phyloP scores from a whole-genome alignment of 2,113 vertebrate genomes.

The Oncorhynchus mykiss region DNA sequence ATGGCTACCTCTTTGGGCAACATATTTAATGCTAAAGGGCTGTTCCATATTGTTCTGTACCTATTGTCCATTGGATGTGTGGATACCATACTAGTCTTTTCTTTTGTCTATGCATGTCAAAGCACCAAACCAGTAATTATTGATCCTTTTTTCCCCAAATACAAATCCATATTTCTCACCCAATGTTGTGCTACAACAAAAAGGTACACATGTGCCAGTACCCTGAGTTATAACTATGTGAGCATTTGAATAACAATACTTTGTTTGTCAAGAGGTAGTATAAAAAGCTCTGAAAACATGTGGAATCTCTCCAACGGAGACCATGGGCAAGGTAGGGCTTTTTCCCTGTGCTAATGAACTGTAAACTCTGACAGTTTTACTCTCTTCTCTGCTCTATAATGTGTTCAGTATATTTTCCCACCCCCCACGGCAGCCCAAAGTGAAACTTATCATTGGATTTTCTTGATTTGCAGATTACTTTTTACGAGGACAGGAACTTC shows the following conservation, averaged over 20 bases:
- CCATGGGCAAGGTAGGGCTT: constrained; percentile 77
- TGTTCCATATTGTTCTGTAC: constrained; percentile 74
- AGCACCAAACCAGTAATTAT: constrained; percentile 73
- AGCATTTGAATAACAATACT: constrained; percentile 78
- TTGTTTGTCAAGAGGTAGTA: constrained; percentile 73
- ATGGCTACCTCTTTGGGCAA: constrained; percentile 56
- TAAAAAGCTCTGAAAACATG: constrained; percentile 77
- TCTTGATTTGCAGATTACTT: constrained; percentile 68
- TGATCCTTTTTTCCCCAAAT: constrained; percentile 65
- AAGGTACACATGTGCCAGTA: constrained; percentile 73
- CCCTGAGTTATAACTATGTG: constrained; percentile 63
- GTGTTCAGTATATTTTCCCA: neutral
- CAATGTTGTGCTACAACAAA: constrained; percentile 71
- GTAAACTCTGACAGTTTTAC: neutral
- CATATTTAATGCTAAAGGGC: constrained; percentile 68
- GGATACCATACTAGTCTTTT: constrained; percentile 75
- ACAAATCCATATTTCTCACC: constrained; percentile 76
- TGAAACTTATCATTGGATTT: neutral
- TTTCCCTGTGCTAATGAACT: constrained; percentile 29
- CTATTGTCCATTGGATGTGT: constrained; percentile 72
- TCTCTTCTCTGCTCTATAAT: neutral
- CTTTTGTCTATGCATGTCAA: constrained; percentile 71
- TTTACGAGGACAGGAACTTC: constrained; percentile 81
- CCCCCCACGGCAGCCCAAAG: neutral
- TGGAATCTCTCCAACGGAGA: constrained; percentile 75